phyloP scores from a whole-genome alignment of 2,113 vertebrate genomes.

The Mirza zaza region DNA sequence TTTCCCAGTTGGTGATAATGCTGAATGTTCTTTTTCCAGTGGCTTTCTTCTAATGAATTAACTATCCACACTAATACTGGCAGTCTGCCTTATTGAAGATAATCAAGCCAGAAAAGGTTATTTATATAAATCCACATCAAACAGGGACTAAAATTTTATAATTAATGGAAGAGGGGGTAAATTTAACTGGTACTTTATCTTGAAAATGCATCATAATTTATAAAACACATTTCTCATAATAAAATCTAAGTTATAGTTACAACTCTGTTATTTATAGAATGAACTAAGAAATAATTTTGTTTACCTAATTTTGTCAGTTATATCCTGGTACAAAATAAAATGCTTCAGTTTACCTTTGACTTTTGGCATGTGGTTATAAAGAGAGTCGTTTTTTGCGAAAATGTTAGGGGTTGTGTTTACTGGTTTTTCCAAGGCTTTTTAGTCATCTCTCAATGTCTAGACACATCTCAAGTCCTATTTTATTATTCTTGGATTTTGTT shows the following conservation, averaged over 20 bases:
- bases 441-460: neutral
- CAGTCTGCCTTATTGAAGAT: neutral
- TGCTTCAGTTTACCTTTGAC: neutral
- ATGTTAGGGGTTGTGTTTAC: neutral
- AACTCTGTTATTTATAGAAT: slow-evolving; percentile 6
- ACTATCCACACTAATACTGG: neutral
- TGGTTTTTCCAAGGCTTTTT: neutral
- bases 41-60: slow-evolving; percentile 2
- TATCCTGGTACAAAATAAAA: slow-evolving; percentile 31
- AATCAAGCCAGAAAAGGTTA: slow-evolving; percentile 40
- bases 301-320: slow-evolving; percentile 24
- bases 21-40: slow-evolving; percentile 38
- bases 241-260: slow-evolving; percentile 15
- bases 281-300: slow-evolving; percentile 14
- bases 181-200: slow-evolving; percentile 43
- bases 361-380: neutral
- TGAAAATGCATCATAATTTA: slow-evolving; percentile 29
- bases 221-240: neutral
- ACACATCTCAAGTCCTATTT: neutral
- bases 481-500: neutral
- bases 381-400: slow-evolving; percentile 26
- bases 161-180: neutral
- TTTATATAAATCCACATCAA: slow-evolving; percentile 28
- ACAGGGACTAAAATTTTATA: slow-evolving; percentile 22
- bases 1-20: neutral